Base-by-base conservation (phyloP, 2,113 vertebrate species). In the Telmatochromis sp. region DNA sequence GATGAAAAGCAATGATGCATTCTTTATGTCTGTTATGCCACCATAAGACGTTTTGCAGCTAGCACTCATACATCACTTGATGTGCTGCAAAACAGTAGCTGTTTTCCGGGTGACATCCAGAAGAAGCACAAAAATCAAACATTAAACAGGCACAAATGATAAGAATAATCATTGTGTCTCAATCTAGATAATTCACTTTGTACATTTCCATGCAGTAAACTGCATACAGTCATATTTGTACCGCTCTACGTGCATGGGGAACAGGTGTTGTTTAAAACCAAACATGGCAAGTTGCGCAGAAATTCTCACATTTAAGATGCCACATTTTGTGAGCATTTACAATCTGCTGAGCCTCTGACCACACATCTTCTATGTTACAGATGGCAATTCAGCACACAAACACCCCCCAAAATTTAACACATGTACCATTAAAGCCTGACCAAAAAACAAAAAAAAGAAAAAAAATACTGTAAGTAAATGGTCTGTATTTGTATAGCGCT, bases 401-500 rank as follows among this genome's bases (percentile, higher is more conserved):
- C 42, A 19, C 42, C 42, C 42, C 9, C 9, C 4, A 19, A 47
- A 75, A 49, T 49, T 1, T 19, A 47, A 19, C 42, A 49, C 70
- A 14, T 31, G 70, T 75, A 75, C 70, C 42, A 78, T 78, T 51
- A 49, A 78, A 33, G 9, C 45, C 45, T 51, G 2, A 78, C 4
- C 23, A 75, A 31, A 28, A 78, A 49, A 49, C 0, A 45, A 45
- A 47, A 75, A 47, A 0, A 21, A 1, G 0, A 1, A 37, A 58
- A 63, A 63, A 73, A 45, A 45, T 2, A 23, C 6, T 26, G 9
- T 49, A 49, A 49, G 26, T 49, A 78, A 15, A 47, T 47, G 45
- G 45, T 47, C 45, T 47, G 45, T 47, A 15, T 47, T 47, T 47
- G 45, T 47, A 15, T 47, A 47, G 45, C 14, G 6, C 45, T 47